A percentile compares a stretch with the other conserved stretches of the same genome.
These are phyloP conservation scores for Sus cebifrons DNA, from an alignment of 2,797 vertebrate species.

Conservation along the genomic window DNA sequence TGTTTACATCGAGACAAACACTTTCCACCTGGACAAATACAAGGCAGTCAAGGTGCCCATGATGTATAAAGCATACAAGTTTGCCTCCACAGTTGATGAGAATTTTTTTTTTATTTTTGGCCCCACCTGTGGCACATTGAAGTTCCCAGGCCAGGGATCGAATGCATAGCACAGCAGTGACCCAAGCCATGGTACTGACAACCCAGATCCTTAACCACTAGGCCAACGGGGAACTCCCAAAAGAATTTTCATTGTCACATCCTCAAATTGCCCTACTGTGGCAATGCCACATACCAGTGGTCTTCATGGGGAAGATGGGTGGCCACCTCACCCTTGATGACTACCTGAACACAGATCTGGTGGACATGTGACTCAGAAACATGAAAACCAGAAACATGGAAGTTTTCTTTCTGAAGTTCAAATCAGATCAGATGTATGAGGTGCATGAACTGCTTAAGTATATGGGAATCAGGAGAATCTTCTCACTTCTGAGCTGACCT, in stretches of 20 bases:
- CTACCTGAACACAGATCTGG: constrained; percentile 91
- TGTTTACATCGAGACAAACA: constrained; percentile 87
- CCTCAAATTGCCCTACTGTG: constrained; percentile 94
- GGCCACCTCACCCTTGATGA: constrained; percentile 95
- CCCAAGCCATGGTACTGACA: no score
- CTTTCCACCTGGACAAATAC: constrained; percentile 95
- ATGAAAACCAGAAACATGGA: constrained; percentile 93
- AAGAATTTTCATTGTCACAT: constrained; percentile 90
- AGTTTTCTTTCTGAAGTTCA: constrained; percentile 95
- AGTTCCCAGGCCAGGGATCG: no score
- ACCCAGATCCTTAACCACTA: no score
- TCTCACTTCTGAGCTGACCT: constrained; percentile 92
- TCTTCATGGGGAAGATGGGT: constrained; percentile 91
- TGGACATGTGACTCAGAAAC: constrained; percentile 92
- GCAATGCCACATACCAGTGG: constrained; percentile 94
- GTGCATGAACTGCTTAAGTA: constrained; percentile 93
- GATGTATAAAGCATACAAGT: constrained; percentile 93
- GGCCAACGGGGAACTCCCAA: no score
- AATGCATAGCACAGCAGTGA: no score
- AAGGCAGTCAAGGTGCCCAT: constrained; percentile 93
- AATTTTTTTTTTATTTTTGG: constrained; percentile 78
- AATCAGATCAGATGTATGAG: constrained; percentile 94
- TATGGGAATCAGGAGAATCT: constrained; percentile 93
- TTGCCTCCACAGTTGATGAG: constrained; percentile 91
- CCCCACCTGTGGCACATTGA: no score